phyloP scores from a whole-genome alignment of 53 echinoderm and acorn worm genomes.

The Echinarachnius parma region DNA sequence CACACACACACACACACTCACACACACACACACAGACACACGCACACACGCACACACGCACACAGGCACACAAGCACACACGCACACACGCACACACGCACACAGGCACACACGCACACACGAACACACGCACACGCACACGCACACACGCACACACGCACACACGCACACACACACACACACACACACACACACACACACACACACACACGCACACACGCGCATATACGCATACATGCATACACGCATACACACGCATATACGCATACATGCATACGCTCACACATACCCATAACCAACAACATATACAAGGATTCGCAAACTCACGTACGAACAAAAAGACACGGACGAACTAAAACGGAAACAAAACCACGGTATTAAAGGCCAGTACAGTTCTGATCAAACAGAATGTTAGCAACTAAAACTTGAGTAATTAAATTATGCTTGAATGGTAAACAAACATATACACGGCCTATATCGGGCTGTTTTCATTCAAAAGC shows the following conservation, averaged over 20 bases:
- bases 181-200: not conserved
- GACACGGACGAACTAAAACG: not conserved
- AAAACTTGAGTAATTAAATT: too few species aligned
- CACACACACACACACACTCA: not conserved
- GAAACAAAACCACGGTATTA: too few species aligned
- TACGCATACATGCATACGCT: not conserved
- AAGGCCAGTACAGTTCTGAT: too few species aligned
- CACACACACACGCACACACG: not conserved
- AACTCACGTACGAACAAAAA: not conserved
- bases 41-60: not conserved
- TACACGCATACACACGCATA: not conserved
- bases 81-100: not conserved
- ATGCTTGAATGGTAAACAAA: too few species aligned
- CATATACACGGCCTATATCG: too few species aligned
- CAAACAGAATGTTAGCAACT: too few species aligned
- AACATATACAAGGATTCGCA: not conserved
- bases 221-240: not conserved
- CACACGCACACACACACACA: not conserved
- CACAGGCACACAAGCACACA: not conserved
- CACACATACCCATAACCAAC: not conserved
- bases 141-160: not conserved
- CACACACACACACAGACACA: not conserved
- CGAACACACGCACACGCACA: not conserved
- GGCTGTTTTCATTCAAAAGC: too few species aligned
- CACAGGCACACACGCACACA: not conserved